These are phyloP conservation scores for Epizoanthus stellaris DNA, from an alignment of 92 coral and sea anemone genomes.

Conservation along the genomic window DNA sequence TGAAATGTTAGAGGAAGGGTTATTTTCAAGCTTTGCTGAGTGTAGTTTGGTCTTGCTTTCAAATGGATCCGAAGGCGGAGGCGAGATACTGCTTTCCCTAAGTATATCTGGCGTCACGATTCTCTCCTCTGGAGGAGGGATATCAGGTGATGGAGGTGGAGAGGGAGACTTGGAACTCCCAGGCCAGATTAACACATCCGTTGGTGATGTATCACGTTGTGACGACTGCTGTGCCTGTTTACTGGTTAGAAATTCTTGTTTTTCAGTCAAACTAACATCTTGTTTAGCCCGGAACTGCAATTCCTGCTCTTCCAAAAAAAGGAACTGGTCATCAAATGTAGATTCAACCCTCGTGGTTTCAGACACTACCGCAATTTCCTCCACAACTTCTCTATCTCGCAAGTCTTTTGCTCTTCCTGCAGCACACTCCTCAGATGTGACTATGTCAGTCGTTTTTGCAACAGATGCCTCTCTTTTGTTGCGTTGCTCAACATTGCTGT, in stretches of 20 bases:
- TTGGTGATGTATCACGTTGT: neutral
- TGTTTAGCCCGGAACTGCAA: conserved; percentile 5
- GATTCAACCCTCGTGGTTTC: conserved; percentile 10
- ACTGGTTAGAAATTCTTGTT: conserved; percentile 3
- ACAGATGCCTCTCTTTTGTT: neutral
- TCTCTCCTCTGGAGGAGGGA: conserved; percentile 31
- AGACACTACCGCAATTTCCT: conserved; percentile 14
- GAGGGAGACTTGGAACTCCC: conserved; percentile 24
- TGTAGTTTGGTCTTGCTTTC: neutral
- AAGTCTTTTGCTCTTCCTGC: neutral
- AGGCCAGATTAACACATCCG: conserved; percentile 1
- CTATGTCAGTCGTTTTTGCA: neutral
- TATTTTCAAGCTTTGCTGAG: neutral
- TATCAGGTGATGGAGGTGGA: conserved; percentile 30
- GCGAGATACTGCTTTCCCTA: conserved; percentile 3
- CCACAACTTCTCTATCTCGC: neutral
- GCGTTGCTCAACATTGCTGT: neutral
- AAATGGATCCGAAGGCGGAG: neutral
- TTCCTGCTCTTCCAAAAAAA: neutral
- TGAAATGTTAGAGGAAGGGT: conserved; percentile 5
- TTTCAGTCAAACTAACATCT: neutral
- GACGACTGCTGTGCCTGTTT: neutral
- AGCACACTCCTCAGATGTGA: neutral
- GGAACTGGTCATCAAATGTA: conserved; percentile 10
- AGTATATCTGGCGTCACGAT: conserved; percentile 12